These are phyloP conservation scores for Myotis brandtii DNA, from an alignment of 2,113 vertebrate genomes.

Conservation along the genomic window DNA sequence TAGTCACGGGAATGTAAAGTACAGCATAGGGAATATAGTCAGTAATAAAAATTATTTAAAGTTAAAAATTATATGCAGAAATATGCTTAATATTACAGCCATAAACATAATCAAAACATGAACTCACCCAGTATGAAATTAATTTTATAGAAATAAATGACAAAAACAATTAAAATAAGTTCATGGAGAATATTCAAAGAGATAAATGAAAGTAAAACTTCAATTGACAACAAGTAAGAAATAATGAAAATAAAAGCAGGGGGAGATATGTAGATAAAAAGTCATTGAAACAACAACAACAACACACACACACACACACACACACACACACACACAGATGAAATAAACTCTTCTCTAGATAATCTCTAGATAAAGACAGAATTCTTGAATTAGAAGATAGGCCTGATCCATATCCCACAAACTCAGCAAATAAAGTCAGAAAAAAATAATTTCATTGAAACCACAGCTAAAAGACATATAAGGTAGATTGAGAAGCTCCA, in stretches of 20 bases:
- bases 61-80: background rate
- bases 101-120: slow-evolving; percentile 21
- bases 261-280: background rate
- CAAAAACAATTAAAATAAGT: slow-evolving; percentile 8
- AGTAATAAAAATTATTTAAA: background rate
- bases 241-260: slow-evolving; percentile 9
- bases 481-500: background rate
- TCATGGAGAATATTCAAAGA: background rate
- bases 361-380: slow-evolving; percentile 6
- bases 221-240: background rate
- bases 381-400: background rate
- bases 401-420: background rate
- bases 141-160: slow-evolving; percentile 1
- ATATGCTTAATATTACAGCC: background rate
- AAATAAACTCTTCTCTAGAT: slow-evolving; percentile 17
- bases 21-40: background rate
- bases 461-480: background rate
- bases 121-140: slow-evolving; percentile 25
- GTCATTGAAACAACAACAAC: background rate
- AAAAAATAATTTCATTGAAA: slow-evolving; percentile 6
- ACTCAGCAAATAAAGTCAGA: background rate
- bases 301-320: too few species aligned
- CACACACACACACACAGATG: background rate
- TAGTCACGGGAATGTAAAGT: background rate
- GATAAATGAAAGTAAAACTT: background rate